phyloP scores from a whole-genome alignment of 2,113 vertebrate species.

The Cacatua alba region DNA sequence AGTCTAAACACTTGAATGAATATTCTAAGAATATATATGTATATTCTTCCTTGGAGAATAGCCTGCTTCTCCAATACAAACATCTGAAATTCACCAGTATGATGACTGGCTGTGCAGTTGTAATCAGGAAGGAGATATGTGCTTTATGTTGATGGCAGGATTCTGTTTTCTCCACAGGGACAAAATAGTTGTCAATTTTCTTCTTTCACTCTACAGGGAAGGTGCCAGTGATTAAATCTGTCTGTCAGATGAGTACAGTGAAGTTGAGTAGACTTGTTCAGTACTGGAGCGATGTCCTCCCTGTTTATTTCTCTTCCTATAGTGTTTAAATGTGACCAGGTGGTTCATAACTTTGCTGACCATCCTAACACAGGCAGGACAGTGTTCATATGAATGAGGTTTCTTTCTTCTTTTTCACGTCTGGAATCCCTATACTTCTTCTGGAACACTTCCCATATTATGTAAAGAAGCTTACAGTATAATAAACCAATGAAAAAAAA shows the following conservation, averaged over 20 bases:
- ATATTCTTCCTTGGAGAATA: neutral
- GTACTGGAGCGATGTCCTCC: rapidly evolving
- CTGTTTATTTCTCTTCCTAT: neutral
- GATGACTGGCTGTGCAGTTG: neutral
- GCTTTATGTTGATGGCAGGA: neutral
- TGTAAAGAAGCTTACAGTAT: slow-evolving; percentile 7
- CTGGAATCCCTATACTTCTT: neutral
- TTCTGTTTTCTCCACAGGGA: neutral
- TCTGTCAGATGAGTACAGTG: neutral
- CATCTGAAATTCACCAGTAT: neutral
- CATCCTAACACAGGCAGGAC: neutral
- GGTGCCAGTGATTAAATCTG: neutral
- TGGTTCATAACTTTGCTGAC: neutral
- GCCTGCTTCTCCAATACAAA: neutral
- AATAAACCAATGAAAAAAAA: slow-evolving; percentile 49
- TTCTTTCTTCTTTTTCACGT: neutral
- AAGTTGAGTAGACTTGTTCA: neutral
- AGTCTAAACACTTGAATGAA: neutral
- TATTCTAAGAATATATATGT: neutral
- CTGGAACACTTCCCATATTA: slow-evolving; percentile 37
- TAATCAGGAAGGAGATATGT: neutral
- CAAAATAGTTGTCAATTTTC: neutral
- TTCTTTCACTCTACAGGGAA: neutral
- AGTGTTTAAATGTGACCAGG: neutral
- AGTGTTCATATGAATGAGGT: neutral